phyloP scores from a whole-genome alignment of 1,140 invertebrate genomes.

The Oreohelix idahoensis region DNA sequence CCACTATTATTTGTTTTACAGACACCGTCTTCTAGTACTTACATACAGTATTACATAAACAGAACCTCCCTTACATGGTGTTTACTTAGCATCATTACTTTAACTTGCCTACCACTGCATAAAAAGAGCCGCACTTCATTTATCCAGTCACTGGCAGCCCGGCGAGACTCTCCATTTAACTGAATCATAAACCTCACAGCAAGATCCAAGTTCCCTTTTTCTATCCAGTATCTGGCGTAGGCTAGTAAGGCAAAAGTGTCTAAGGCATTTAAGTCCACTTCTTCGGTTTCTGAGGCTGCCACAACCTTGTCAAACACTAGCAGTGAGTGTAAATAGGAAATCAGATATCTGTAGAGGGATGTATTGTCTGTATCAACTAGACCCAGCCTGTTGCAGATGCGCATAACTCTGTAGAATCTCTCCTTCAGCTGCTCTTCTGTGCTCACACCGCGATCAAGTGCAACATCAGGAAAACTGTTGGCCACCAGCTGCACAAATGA shows the following conservation, averaged over 20 bases:
- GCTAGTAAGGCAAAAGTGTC: constrained; percentile 91
- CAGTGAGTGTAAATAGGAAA: constrained; percentile 88
- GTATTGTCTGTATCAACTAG: constrained; percentile 86
- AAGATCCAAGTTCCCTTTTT: constrained; percentile 86
- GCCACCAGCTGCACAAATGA: constrained; percentile 83
- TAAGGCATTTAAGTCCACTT: constrained; percentile 76
- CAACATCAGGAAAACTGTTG: constrained; percentile 83
- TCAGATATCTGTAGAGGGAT: constrained; percentile 84
- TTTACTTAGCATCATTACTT: no score
- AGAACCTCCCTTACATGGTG: no score
- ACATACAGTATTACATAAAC: no score
- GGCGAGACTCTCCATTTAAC: constrained; percentile 85
- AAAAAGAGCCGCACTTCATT: constrained; percentile 86
- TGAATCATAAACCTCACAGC: constrained; percentile 92
- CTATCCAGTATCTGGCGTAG: constrained; percentile 85
- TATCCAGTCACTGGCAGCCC: constrained; percentile 89
- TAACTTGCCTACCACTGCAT: no score
- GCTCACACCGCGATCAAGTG: constrained; percentile 84
- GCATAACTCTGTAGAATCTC: constrained; percentile 84
- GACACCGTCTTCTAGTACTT: no score
- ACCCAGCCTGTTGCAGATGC: constrained; percentile 80
- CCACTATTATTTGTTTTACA: no score
- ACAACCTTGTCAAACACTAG: constrained; percentile 74
- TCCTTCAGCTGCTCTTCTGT: constrained; percentile 88
- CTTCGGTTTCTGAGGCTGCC: constrained; percentile 70